Base-by-base conservation (phyloP, 2,797 vertebrate species). In the Danio aesculapii region DNA sequence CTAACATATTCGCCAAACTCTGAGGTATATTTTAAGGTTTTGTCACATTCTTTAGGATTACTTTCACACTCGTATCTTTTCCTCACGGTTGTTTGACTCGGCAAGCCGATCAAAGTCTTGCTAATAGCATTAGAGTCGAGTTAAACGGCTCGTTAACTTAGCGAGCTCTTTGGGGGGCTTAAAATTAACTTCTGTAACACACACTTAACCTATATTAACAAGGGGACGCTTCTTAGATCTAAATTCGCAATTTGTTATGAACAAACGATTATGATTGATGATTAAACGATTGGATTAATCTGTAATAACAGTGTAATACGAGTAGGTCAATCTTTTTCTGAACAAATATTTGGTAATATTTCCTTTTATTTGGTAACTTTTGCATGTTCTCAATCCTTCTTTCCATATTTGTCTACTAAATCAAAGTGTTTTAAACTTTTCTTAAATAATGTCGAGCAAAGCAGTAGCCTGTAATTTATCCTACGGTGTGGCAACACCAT, bases 131-230 rank as follows among this genome's bases (percentile, higher is more conserved):
- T 81, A 76, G 64, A 3, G 53, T 21, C 59, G 55, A 21, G 59
- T 86, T 80, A 77, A 83, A 77, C 68, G 67, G 77, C 72, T 74
- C 14, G 46, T 79, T 75, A 59, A 69, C 70, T 80, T 67, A 12
- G 67, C 68, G 70, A 62, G 81, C 66, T 71, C 58, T 70, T 63
- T 79, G 55, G 4, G 30, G 21, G 74, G 77, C 52, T 83, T 79
- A 73, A 63, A 41, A 72, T 71, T 17, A 82, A 72, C 53, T 83
- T 75, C 19, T 80, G 52, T 67, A 79, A 57, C 67, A n/a, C 2
- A 68, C 61, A 57, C 59, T 58, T 6, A 75, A 59, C 8, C 64
- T 50, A 52, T 19, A 57, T 66, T 58, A 66, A 50, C 19, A 68
- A 63, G 73, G 13, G 16, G 6, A 47, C 14, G 44, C 59, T 63